These are phyloP conservation scores for Caenorhabditis zanzibari DNA, from an alignment of 2,888 invertebrate genomes.

Conservation along the genomic window DNA sequence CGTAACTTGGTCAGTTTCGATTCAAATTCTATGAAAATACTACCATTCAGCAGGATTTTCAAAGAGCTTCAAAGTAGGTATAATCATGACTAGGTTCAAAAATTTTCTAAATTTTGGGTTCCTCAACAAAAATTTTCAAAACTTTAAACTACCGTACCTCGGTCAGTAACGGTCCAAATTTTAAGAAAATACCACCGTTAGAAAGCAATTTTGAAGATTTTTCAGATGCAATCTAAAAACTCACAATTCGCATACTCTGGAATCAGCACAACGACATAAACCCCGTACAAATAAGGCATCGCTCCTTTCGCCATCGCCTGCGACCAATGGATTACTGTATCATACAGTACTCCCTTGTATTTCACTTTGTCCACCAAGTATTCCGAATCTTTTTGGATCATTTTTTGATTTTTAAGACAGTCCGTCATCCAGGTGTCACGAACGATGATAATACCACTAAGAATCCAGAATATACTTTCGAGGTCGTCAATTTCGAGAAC, in stretches of 20 bases:
- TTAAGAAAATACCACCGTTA: background rate
- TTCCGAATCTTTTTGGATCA: background rate
- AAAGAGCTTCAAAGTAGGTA: background rate
- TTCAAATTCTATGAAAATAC: too few relatives aligned
- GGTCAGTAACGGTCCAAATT: background rate
- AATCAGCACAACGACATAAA: background rate
- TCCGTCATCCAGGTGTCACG: conserved; percentile 33
- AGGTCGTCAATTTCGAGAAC: conserved; percentile 11
- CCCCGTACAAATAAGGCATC: conserved; percentile 30
- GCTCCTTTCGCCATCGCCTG: conserved; percentile 21
- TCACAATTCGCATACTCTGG: conserved; percentile 2
- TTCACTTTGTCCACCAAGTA: conserved; percentile 28
- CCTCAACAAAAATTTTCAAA: too few relatives aligned
- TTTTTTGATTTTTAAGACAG: conserved; percentile 19
- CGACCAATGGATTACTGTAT: conserved; percentile 25
- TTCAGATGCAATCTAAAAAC: too few relatives aligned
- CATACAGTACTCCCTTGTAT: conserved; percentile 29
- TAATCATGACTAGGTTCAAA: too few relatives aligned
- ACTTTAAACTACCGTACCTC: too few relatives aligned
- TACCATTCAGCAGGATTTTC: too few relatives aligned
- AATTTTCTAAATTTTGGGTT: too few relatives aligned
- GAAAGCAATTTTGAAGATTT: too few relatives aligned
- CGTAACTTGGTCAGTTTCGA: too few relatives aligned
- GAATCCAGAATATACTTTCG: conserved; percentile 12
- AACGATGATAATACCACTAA: conserved; percentile 34